phyloP scores from a whole-genome alignment of 37 sponge, comb jelly and placozoan species.

The Lycopodina hypogea region DNA sequence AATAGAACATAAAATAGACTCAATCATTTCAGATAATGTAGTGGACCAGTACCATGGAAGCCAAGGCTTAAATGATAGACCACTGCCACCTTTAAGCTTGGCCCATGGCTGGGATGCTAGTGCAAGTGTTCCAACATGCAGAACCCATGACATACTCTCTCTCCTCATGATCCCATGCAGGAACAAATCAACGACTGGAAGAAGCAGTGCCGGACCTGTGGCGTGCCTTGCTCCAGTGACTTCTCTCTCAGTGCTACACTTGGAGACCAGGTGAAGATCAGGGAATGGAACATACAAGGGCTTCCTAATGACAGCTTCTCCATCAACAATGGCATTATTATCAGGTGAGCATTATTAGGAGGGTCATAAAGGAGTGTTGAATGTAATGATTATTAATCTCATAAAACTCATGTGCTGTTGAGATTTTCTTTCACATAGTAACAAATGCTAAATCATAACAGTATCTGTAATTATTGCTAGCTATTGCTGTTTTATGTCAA shows the following conservation, averaged over 20 bases:
- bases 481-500: no score
- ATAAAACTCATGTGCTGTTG: background rate
- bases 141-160: no score
- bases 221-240: constrained; percentile 75
- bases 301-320: constrained; percentile 96
- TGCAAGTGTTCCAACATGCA: no score
- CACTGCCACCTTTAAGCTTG: no score
- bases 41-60: no score
- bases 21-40: no score
- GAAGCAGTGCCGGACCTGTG: constrained; percentile 53
- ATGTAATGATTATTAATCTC: background rate
- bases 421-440: no score
- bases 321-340: constrained; percentile 93
- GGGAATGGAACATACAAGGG: constrained; percentile 91
- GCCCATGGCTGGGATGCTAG: no score
- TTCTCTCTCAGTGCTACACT: constrained; percentile 85
- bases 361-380: background rate
- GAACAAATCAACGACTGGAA: constrained; percentile 82
- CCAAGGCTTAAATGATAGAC: no score
- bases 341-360: constrained; percentile 36
- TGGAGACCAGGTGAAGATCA: constrained; percentile 88
- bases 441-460: background rate
- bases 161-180: constrained; percentile 8
- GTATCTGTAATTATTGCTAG: background rate
- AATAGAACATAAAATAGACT: no score